phyloP scores from a whole-genome alignment of 2,888 invertebrate genomes.

The Criorhina ranunculi region DNA sequence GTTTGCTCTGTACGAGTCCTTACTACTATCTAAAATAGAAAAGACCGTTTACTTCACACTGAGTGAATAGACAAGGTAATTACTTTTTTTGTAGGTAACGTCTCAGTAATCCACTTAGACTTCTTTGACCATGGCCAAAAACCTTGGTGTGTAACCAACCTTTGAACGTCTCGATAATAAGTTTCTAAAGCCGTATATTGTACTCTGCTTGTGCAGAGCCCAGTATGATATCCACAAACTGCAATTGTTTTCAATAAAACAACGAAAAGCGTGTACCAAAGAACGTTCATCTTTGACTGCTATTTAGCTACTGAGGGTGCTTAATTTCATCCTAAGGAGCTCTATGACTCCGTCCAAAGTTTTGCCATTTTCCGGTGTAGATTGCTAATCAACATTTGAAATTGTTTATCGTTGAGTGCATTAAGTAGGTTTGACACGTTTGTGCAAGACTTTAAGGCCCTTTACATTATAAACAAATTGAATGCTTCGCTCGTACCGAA shows the following conservation, averaged over 20 bases:
- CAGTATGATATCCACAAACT: background rate
- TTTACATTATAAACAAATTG: too few relatives aligned
- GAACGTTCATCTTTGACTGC: conserved; percentile 54
- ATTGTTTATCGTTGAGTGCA: conserved; percentile 35
- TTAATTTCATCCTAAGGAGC: background rate
- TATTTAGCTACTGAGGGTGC: conserved; percentile 25
- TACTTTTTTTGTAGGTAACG: conserved; percentile 5
- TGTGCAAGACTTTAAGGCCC: background rate
- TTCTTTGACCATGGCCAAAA: background rate
- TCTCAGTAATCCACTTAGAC: background rate
- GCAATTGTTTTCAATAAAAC: background rate
- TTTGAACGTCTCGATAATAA: background rate
- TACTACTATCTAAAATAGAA: background rate
- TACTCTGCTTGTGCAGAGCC: background rate
- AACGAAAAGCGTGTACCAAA: background rate
- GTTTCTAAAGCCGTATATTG: background rate
- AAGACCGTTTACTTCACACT: background rate
- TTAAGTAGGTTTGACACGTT: background rate
- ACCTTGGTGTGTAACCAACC: background rate
- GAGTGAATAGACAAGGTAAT: background rate
- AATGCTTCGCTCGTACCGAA: too few relatives aligned
- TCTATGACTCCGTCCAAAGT: background rate
- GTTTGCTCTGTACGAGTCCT: background rate
- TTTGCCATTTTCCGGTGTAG: conserved; percentile 55
- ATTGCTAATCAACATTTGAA: conserved; percentile 44